Evolutionary conservation across 1,140 invertebrate species (phyloP), one percentile per base, ranked within the genome.

Genomic region (Oppia nitens): DNA sequence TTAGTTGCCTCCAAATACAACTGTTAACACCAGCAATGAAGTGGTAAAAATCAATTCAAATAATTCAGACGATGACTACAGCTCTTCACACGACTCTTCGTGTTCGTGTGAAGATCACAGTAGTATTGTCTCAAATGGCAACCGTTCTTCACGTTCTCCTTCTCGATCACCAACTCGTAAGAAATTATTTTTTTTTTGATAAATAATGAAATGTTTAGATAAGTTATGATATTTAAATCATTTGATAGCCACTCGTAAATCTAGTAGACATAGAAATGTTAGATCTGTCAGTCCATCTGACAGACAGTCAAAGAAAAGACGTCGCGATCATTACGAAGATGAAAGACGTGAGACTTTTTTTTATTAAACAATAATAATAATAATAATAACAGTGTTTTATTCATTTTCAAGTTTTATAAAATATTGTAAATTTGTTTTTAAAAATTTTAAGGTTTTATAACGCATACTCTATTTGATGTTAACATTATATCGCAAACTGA

Each of bases 91-190:
- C 20, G 28, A 28, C 17, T 55, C 26, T 24, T 53, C 27, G 28
- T 61, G 62, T 47, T 63, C 62, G 26, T 61, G 59, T 59, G 60
- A 58, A 52, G 56, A 61, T 20, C 59, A 63, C 53, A 62, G 60
- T 32, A 54, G 59, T 51, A 24, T 57, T 25, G 21, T 32, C 9
- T 25, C 61, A 27, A 32, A 28, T 9, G 45, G 55, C 40, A 12
- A 49, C 17, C 26, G n/a, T 23, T 57, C 56, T 2, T 52, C 20
- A 29, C 56, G 28, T 32, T 61, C 57, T 6, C 55, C 45, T 11
- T 49, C 27, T 25, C 52, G 52, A 27, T 62, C 61, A 20, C 50
- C 57, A 3, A 53, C 26, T 27, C 40, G 57, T 59, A 54, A 55
- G 50, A n/a, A n/a, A n/a, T n/a, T n/a, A n/a, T n/a, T n/a, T n/a